phyloP scores from a whole-genome alignment of 2,113 vertebrate species.

The Hystrix brachyura region DNA sequence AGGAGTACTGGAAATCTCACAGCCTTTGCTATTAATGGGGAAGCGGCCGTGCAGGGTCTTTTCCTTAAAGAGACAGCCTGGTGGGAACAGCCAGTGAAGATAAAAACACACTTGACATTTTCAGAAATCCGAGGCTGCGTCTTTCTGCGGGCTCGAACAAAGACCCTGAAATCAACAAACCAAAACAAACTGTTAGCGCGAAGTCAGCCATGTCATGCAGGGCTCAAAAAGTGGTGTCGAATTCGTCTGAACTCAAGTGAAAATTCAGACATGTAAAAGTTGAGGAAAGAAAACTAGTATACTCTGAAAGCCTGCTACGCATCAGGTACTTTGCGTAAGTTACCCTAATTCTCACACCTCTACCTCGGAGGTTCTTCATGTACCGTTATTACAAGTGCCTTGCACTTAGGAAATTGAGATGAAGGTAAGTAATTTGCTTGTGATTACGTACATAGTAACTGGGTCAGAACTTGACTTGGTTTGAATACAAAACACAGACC shows the following conservation, averaged over 20 bases:
- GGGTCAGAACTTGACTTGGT: background rate
- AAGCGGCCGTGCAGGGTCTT: slow-evolving; percentile 62
- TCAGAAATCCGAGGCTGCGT: background rate
- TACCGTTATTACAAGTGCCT: background rate
- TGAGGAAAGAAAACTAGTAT: background rate
- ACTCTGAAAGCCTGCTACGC: background rate
- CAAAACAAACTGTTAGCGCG: background rate
- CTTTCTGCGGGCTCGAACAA: slow-evolving; percentile 44
- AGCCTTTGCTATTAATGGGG: slow-evolving; percentile 78
- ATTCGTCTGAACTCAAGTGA: slow-evolving; percentile 3
- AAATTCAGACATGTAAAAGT: background rate
- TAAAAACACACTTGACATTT: background rate
- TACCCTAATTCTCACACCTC: background rate
- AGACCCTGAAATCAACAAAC: slow-evolving; percentile 4
- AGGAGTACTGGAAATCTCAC: slow-evolving; percentile 80
- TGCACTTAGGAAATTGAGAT: background rate
- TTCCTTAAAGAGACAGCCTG: slow-evolving; percentile 77
- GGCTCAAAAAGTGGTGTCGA: background rate
- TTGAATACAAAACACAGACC: background rate
- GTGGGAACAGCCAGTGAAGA: slow-evolving; percentile 7
- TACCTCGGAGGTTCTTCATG: background rate
- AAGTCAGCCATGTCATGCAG: background rate
- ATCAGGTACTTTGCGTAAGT: background rate
- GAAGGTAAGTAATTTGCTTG: background rate
- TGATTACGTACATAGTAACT: background rate